A percentile compares a stretch with the other conserved stretches of the same genome.
Evolutionary conservation across 2,797 vertebrate species (phyloP).

Genomic region (Amazonetta brasiliensis): DNA sequence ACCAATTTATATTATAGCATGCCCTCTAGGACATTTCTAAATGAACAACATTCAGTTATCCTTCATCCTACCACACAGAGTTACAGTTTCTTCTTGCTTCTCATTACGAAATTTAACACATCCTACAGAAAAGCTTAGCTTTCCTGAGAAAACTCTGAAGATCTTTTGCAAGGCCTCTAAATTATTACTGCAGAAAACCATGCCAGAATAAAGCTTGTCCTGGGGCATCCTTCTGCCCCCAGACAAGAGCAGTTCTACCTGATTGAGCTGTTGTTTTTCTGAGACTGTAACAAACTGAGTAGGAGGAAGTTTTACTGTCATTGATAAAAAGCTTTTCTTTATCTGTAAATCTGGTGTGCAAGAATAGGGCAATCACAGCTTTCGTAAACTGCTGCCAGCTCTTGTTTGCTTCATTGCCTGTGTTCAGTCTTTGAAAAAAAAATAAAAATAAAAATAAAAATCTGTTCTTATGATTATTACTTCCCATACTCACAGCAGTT

Average conservation of each 20-base stretch:
- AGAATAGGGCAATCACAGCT: not conserved
- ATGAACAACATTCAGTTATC: constrained; percentile 20
- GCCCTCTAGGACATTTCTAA: constrained; percentile 50
- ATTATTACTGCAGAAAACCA: not conserved
- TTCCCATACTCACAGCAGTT: not conserved
- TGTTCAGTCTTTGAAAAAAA: not conserved
- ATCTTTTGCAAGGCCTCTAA: constrained; percentile 16
- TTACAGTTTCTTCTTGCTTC: constrained; percentile 17
- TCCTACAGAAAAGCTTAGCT: constrained; percentile 20
- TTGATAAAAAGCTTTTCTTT: constrained; percentile 27
- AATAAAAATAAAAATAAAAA: not conserved
- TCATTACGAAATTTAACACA: constrained; percentile 34
- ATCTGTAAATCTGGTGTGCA: constrained; percentile 12
- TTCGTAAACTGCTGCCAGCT: not conserved
- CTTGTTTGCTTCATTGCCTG: not conserved
- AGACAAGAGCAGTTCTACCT: constrained; percentile 6
- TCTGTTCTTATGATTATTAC: not conserved
- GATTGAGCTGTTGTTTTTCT: not conserved
- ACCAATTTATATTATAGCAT: constrained; percentile 35
- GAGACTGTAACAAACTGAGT: not conserved
- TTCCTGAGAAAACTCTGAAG: not conserved
- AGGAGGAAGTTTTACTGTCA: not conserved
- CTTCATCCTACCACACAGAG: not conserved
- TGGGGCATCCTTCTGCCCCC: not conserved
- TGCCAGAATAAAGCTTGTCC: not conserved